Evolutionary conservation across 2,113 vertebrate genomes (phyloP), one percentile per base, ranked within the genome.

Genomic region (Cynoglossus semilaevis): DNA sequence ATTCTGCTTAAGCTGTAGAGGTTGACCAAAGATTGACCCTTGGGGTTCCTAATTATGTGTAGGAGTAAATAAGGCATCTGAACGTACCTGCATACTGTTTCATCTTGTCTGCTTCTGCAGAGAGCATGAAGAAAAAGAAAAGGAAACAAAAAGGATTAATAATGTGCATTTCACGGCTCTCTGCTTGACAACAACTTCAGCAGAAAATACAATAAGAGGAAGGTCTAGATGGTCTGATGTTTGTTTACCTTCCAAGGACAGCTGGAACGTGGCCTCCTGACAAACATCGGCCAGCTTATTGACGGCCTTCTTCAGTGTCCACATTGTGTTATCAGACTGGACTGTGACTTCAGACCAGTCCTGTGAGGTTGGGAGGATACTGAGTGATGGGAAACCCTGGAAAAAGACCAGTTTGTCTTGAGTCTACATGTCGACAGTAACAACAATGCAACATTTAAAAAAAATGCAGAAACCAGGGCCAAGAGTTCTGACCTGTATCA

Each of bases 401-500:
- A 42, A 54, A 57, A 1, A 15, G 13, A 12, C 15, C 45, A 34
- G 29, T 43, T 5, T 15, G 0, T 1, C 6, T 2, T 1, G 22
- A 38, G 37, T 10, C 37, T 38, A 9, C 12, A 10, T 10, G 9
- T 38, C 9, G 9, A 38, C 37, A 3, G 7, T 38, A 38, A 2
- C 37, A 38, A 2, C 7, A 9, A 12, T 38, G 9, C 37, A 38
- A 38, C 41, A 14, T 42, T 15, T 42, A 42, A n/a, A n/a, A n/a
- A n/a, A n/a, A 15, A 3, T 38, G 37, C 12, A 29, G 22, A 29
- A 29, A 29, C 22, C 22, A 29, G 4, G 14, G 38, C 38, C 4
- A 13, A 2, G 38, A 9, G 38, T 0, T 52, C 58, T 40, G 1
- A 88, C 87, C 85, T 83, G 82, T 9, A 86, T 47, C 17, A 87